A percentile compares a stretch with the other conserved stretches of the same genome.
Conservation (phyloP, 2,797 vertebrate genomes). For the Gobio occitaniae region DNA sequence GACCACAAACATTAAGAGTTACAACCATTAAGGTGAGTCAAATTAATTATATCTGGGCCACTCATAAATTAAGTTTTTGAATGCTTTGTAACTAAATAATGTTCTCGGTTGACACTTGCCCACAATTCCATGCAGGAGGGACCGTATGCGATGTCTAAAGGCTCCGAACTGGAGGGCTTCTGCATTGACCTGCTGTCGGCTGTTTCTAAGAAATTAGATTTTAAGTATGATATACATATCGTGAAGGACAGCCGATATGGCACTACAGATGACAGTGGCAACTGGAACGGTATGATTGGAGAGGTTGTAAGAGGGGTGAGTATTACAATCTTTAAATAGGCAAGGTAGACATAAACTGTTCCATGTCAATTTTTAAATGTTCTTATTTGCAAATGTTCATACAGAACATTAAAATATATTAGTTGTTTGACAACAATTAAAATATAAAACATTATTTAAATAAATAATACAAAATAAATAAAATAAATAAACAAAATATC, state of each 20-base stretch:
- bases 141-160: slow-evolving; percentile 81
- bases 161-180: slow-evolving; percentile 82
- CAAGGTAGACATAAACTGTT: neutral
- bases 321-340: neutral
- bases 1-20: slow-evolving; percentile 68
- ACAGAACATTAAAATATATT: neutral
- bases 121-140: slow-evolving; percentile 74
- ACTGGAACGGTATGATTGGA: slow-evolving; percentile 88
- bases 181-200: slow-evolving; percentile 84
- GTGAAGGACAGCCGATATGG: slow-evolving; percentile 86
- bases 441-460: neutral
- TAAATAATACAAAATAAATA: neutral
- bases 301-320: slow-evolving; percentile 84
- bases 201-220: slow-evolving; percentile 79
- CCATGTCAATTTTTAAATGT: neutral
- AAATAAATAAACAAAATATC: neutral
- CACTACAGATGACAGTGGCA: slow-evolving; percentile 66
- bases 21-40: slow-evolving; percentile 78
- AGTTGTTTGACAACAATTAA: neutral
- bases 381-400: neutral
- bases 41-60: neutral
- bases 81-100: neutral
- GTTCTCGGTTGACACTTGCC: neutral
- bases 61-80: neutral
- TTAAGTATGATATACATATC: slow-evolving; percentile 80